phyloP scores from a whole-genome alignment of 2,888 invertebrate genomes.

The Pherbina coryleti region DNA sequence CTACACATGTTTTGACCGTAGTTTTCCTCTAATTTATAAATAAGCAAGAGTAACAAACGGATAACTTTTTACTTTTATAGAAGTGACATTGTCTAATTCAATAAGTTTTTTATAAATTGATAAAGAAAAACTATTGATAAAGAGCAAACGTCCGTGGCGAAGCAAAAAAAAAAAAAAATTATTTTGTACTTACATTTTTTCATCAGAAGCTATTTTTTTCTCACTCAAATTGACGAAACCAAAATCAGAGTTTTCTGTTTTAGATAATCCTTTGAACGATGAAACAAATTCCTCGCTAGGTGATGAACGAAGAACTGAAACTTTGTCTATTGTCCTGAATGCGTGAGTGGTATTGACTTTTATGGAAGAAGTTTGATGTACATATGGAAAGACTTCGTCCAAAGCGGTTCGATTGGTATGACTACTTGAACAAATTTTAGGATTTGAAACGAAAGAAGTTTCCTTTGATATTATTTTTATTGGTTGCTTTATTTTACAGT shows the following conservation, averaged over 20 bases:
- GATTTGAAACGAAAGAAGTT: slow-evolving; percentile 74
- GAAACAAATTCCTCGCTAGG: neutral
- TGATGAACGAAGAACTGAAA: neutral
- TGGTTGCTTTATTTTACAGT: slow-evolving; percentile 48
- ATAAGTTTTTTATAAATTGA: too few relatives aligned
- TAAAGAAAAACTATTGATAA: too few relatives aligned
- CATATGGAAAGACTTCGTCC: neutral
- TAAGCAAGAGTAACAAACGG: too few relatives aligned
- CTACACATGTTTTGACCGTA: too few relatives aligned
- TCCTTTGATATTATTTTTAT: slow-evolving; percentile 71
- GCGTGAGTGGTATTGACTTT: neutral
- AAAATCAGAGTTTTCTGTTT: neutral
- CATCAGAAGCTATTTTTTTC: neutral
- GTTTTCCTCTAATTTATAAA: too few relatives aligned
- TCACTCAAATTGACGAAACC: neutral
- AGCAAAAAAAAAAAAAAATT: too few relatives aligned
- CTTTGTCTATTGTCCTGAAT: too few relatives aligned
- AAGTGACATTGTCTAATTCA: too few relatives aligned
- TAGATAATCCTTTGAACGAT: neutral
- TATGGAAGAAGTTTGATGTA: neutral
- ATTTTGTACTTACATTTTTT: slow-evolving; percentile 8
- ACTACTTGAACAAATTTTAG: slow-evolving; percentile 50
- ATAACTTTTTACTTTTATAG: too few relatives aligned
- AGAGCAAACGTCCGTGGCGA: too few relatives aligned
- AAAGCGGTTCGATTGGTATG: neutral